Evolutionary conservation across 2,888 invertebrate genomes (phyloP).

Genomic region (Petrolisthes cinctipes): DNA sequence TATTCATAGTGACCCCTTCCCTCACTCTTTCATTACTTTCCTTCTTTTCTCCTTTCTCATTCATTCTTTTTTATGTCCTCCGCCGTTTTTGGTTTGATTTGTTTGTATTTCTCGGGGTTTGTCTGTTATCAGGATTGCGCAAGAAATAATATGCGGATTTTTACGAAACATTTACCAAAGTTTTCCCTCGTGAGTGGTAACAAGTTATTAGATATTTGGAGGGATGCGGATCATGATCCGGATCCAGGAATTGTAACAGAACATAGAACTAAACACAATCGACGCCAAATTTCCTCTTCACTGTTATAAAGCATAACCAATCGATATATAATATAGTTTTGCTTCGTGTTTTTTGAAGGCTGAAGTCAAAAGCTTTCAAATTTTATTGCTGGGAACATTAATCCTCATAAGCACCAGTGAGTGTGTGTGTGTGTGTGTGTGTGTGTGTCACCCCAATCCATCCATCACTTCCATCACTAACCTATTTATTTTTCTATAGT

Average conservation of each 20-base stretch:
- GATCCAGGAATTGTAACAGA: too few species aligned
- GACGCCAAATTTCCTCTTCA: neutral
- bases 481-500: too few species aligned
- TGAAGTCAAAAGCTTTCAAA: neutral
- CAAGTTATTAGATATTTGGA: too few species aligned
- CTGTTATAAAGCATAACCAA: neutral
- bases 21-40: neutral
- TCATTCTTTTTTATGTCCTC: neutral
- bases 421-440: conserved; percentile 22
- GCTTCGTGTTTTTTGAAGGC: neutral
- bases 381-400: neutral
- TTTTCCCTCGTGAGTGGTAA: too few species aligned
- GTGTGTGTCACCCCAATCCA: neutral
- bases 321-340: neutral
- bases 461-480: too few species aligned
- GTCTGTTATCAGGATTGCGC: too few species aligned
- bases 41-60: neutral
- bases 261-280: too few species aligned
- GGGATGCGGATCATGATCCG: too few species aligned
- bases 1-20: conserved; percentile 28
- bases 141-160: too few species aligned
- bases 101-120: too few species aligned
- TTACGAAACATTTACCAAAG: too few species aligned
- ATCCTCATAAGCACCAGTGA: neutral
- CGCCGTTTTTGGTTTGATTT: neutral